Evolutionary conservation across 1,140 invertebrate genomes (phyloP), one percentile per base, ranked within the genome.

Genomic region (Dendroctonus valens): DNA sequence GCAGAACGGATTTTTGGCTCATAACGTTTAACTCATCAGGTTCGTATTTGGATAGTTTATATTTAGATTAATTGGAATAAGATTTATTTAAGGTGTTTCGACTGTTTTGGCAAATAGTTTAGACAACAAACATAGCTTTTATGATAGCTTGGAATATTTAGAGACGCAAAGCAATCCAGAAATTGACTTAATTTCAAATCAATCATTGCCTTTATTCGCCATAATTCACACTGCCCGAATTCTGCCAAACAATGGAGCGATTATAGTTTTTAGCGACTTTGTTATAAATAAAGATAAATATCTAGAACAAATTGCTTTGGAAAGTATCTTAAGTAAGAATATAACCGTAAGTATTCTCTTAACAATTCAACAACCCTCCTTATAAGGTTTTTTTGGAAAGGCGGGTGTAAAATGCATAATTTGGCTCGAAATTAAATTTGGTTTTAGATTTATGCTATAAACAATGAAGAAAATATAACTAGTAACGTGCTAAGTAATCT

Each of bases 1-100:
- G 46, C 40, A 41, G 50, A 39, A 5, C 51, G 5, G 58, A 74
- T 40, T 74, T 76, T 39, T 67, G 60, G 58, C 59, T 76, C 26
- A 69, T 74, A 65, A 72, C 71, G 55, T 76, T 72, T 59, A 73
- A 74, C 55, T 41, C 63, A 40, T 69, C 72, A 66, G 73, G 74
- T 74, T 68, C 65, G 37, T 12, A 57, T 40, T 9, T 39, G 44
- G 15, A 53, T 8, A 59, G 40, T 46, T 57, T 59, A 44, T 40
- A 54, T 67, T 46, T 12, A 55, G 0, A 39, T 52, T 52, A 11
- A 6, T 40, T 26, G 26, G 37, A 8, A 55, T 41, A 39, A 51
- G 15, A 12, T 49, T 11, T 42, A 15, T 37, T 65, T 53, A 26
- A 73, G 72, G 72, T 38, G 68, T 70, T 7, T 65, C 48, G 6